Evolutionary conservation across 2,888 invertebrate species (phyloP), one percentile per base, ranked within the genome.

Genomic region (Cacoxenus indagator): DNA sequence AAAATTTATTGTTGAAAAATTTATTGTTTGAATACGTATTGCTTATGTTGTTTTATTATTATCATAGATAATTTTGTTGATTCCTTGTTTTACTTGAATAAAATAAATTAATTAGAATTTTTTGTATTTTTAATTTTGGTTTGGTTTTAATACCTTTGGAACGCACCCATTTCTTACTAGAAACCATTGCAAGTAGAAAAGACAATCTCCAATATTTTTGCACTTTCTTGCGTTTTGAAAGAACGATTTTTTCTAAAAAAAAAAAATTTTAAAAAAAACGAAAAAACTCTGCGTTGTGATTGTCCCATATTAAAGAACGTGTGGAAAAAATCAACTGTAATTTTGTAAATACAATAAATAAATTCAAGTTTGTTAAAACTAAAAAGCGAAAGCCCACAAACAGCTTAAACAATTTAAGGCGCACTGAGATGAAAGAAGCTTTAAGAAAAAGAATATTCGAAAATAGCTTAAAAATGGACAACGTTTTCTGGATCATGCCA

Each of bases 261-360:
- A 48, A 64, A 14, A 46, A 78, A 73, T 76, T 79, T 80, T 78
- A 51, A 51, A 19, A 51, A 51, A 48, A 48, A 48, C n/a, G 17
- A 48, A 48, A 48, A 48, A 78, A 85, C 85, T 85, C 85, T 86
- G 85, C 85, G 85, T 85, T 85, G 85, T 85, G 85, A 85, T 85
- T 85, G 86, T 84, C 84, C 85, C 81, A 80, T 84, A 86, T 82
- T 37, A 48, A 48, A 43, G 43, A 14, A 14, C 9, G 86, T 84
- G 84, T 86, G 80, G 76, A 75, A 74, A 75, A 73, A 61, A 55
- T 67, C 65, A 51, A 27, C 54, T 51, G 51, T 51, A 22, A 51
- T 19, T 51, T 37, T 37, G 64, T 66, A 69, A 57, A 69, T 67
- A 51, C 37, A 24, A 22, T 8, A 55, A 55, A 24, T 24, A 22